Percentiles rank a stretch among this genome's conserved stretches.
phyloP scores from a whole-genome alignment of 2,113 vertebrate species.

The Panurus biarmicus region DNA sequence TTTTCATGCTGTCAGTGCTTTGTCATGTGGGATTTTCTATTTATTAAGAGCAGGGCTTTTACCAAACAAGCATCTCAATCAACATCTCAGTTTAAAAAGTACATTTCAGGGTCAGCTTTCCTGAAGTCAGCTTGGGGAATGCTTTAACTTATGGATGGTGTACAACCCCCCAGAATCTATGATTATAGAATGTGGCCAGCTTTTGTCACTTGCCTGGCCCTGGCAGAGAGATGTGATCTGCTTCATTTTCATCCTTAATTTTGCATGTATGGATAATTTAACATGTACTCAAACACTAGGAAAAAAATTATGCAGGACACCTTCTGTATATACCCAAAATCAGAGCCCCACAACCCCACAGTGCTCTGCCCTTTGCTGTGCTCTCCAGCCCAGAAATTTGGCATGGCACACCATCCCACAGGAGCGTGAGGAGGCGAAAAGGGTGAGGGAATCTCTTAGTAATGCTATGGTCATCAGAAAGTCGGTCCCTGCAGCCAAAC shows the following conservation, averaged over 20 bases:
- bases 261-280: background rate
- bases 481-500: background rate
- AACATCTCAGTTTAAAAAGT: background rate
- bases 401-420: background rate
- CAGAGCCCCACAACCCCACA: fast-evolving
- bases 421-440: background rate
- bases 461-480: background rate
- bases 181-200: background rate
- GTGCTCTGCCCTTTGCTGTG: background rate
- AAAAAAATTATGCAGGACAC: background rate
- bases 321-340: background rate
- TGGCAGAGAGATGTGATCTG: background rate
- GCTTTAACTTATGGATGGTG: background rate
- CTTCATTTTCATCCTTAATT: background rate
- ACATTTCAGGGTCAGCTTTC: background rate
- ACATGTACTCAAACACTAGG: background rate
- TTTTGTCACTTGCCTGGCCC: background rate
- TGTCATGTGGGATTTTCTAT: background rate
- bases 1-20: background rate
- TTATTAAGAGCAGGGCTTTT: background rate
- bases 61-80: background rate
- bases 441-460: background rate
- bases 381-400: background rate
- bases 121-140: background rate
- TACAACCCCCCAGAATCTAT: background rate